Conservation (phyloP, 2,888 invertebrate genomes). For the Ypsolopha sequella region DNA sequence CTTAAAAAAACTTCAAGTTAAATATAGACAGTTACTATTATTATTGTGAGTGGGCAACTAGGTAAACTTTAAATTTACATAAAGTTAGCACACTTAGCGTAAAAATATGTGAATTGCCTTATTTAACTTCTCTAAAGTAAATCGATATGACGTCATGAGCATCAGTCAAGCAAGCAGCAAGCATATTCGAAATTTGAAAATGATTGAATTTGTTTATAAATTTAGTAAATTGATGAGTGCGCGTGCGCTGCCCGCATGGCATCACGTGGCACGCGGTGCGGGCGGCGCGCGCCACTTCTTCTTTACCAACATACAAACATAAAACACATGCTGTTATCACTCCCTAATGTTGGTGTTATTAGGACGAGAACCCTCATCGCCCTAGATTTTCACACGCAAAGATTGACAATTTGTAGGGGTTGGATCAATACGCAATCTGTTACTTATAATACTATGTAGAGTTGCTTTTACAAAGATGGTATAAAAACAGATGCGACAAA, state of each 20-base stretch:
- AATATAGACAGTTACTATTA: no score
- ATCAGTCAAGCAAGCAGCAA: not conserved
- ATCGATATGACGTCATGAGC: not conserved
- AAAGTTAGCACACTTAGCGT: not conserved
- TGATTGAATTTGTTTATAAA: constrained; percentile 15
- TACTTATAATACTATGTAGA: no score
- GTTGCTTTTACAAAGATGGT: no score
- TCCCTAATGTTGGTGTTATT: constrained; percentile 29
- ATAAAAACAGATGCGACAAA: no score
- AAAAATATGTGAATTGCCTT: not conserved
- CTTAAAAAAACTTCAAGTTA: no score
- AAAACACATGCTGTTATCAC: constrained; percentile 30
- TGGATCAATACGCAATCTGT: no score
- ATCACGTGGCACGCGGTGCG: constrained; percentile 36
- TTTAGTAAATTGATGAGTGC: constrained; percentile 11
- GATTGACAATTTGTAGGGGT: not conserved
- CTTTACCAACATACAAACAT: not conserved
- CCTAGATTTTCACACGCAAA: constrained; percentile 50
- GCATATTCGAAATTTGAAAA: not conserved
- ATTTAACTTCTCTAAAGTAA: not conserved
- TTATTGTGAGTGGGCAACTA: no score
- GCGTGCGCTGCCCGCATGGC: constrained; percentile 26
- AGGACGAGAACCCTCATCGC: constrained; percentile 43
- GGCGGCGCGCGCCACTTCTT: constrained; percentile 6
- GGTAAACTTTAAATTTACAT: no score